Evolutionary conservation across 2,113 vertebrate genomes (phyloP).

Genomic region (Panthera leo): DNA sequence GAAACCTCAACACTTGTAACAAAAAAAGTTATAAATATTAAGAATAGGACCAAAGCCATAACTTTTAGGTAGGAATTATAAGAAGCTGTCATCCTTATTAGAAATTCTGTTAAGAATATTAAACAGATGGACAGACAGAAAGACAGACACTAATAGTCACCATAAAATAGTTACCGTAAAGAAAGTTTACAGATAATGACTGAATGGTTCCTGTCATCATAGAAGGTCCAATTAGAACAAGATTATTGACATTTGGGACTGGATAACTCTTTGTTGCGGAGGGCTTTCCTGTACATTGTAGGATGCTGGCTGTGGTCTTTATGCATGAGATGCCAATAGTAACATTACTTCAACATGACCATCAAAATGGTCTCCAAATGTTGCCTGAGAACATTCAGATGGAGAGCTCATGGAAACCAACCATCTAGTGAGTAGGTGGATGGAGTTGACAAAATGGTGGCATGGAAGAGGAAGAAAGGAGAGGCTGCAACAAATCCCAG

Average conservation of each 20-base stretch:
- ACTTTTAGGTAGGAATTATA: neutral
- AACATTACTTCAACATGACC: neutral
- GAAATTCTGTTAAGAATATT: neutral
- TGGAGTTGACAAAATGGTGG: neutral
- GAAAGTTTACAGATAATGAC: neutral
- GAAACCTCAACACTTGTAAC: conserved; percentile 1
- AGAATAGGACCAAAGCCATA: neutral
- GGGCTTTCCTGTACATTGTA: neutral
- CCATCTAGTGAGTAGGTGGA: neutral
- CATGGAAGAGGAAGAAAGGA: neutral
- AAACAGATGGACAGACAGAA: neutral
- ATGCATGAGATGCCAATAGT: neutral
- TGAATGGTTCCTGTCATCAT: neutral
- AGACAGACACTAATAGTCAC: neutral
- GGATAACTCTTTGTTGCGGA: neutral
- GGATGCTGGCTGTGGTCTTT: neutral
- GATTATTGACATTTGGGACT: neutral
- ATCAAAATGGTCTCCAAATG: neutral
- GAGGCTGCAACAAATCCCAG: neutral
- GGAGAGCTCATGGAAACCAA: neutral
- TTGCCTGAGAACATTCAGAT: neutral
- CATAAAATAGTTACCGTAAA: neutral
- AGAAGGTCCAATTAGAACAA: neutral
- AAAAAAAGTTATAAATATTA: neutral
- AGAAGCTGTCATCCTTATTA: neutral